Percentiles rank a stretch among this genome's conserved stretches.
phyloP scores from a whole-genome alignment of 2,797 vertebrate genomes.

The Sebastiscus albofasciatus region DNA sequence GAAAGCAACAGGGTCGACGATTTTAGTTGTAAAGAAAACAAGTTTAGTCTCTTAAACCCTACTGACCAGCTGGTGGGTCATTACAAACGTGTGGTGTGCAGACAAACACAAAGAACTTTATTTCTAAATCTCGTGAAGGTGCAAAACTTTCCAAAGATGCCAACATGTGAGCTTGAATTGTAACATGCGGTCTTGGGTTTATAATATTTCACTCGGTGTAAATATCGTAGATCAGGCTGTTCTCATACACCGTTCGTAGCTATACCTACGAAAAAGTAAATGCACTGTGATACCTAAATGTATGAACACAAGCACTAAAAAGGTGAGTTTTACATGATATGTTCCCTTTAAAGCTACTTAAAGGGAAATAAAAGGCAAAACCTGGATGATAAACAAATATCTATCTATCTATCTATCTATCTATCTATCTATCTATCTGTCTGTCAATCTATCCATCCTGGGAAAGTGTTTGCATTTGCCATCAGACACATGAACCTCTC shows the following conservation, averaged over 20 bases:
- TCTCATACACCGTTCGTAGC: too few species aligned
- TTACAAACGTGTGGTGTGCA: background rate
- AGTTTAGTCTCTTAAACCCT: background rate
- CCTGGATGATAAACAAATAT: background rate
- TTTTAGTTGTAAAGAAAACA: conserved; percentile 8
- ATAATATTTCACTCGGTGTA: background rate
- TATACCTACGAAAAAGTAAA: too few species aligned
- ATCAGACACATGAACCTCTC: conserved; percentile 22
- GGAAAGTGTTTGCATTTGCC: conserved; percentile 17
- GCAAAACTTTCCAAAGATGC: background rate
- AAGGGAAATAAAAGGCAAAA: background rate
- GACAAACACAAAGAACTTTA: background rate
- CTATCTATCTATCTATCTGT: background rate
- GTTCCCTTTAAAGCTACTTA: background rate
- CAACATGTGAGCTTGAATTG: background rate
- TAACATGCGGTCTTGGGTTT: background rate
- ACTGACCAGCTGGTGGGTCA: background rate
- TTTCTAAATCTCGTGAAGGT: background rate
- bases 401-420: background rate
- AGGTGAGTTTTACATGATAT: background rate
- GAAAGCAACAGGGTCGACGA: background rate
- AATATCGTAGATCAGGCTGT: background rate
- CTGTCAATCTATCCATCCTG: background rate
- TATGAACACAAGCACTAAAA: background rate
- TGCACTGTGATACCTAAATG: background rate